Base-by-base conservation (phyloP, 2,888 invertebrate species). In the Scaptomyza cyrtandrae region DNA sequence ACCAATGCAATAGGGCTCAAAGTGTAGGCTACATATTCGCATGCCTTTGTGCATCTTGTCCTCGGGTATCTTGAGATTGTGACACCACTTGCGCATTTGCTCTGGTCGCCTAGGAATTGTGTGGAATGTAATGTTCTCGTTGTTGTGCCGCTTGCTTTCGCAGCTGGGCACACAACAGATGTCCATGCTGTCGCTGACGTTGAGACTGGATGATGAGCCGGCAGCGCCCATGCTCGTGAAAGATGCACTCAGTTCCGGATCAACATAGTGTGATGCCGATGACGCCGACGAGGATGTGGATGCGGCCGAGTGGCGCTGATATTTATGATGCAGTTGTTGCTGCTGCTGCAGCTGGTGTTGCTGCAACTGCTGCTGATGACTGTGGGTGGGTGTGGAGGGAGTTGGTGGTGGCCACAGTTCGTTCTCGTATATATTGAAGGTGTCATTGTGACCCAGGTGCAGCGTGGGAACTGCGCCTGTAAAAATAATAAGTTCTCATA, bases 51-150 rank as follows among this genome's bases (percentile, higher is more conserved):
- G 90, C 78, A 90, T 78, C 57, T 86, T 88, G 3, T 81, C 78
- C 44, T 89, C 79, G 50, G 86, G 75, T 64, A 90, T 82, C 62
- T 90, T 91, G 0, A 90, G 66, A 62, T 90, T 90, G 67, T 90
- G 91, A 48, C 90, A 90, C 90, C 90, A 90, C 33, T 90, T 90
- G 43, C 88, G 78, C 78, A 90, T 79, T 63, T 91, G 91, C 52
- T 90, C 90, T 0, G 90, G 79, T 3, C 90, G 74, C 3, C 91
- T 78, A 4, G 90, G 90, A 54, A 90, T 89, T 3, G 91, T 90
- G 35, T 90, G 90, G 69, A 90, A 80, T 49, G 90, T 90, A 10
- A 91, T 83, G 55, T 88, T 84, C 35, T 87, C 84, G 55, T 78
- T 78, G 37, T 91, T 90, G 64, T 90, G 90, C 4, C 91, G 80